These are phyloP conservation scores for Tokudaia tokunoshimensis DNA, from an alignment of 2,797 vertebrate species.

Conservation along the genomic window DNA sequence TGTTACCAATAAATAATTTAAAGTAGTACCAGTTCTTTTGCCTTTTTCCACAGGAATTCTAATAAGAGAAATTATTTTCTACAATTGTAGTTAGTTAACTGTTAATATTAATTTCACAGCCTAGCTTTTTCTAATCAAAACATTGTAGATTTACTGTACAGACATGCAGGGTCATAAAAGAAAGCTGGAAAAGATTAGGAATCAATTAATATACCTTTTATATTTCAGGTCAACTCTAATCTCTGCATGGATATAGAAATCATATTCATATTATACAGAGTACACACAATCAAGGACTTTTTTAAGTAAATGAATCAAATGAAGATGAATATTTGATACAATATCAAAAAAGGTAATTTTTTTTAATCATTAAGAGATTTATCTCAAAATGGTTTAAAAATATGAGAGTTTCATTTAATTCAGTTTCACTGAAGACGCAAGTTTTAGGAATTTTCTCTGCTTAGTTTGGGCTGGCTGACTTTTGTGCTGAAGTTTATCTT, in stretches of 20 bases:
- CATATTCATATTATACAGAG: not conserved
- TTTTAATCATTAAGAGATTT: not conserved
- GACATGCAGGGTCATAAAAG: not conserved
- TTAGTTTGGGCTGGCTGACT: not conserved
- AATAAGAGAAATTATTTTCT: not conserved
- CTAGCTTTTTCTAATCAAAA: slow-evolving; percentile 24
- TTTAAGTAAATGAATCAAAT: slow-evolving; percentile 29
- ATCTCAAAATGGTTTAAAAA: slow-evolving; percentile 40
- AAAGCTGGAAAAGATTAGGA: not conserved
- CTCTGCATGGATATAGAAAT: not conserved
- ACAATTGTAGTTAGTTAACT: not conserved
- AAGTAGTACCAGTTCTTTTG: slow-evolving; percentile 36
- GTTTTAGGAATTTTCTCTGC: not conserved
- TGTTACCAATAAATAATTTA: not conserved
- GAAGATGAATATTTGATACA: not conserved
- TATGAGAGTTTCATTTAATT: not conserved
- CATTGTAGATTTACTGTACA: not conserved
- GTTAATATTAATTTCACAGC: not conserved
- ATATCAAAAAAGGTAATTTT: not conserved
- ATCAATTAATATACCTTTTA: not conserved
- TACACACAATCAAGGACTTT: not conserved
- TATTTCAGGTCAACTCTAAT: not conserved
- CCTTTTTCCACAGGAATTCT: not conserved
- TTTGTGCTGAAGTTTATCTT: not conserved
- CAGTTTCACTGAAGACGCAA: not conserved